Percentiles rank a stretch among this genome's conserved stretches.
These are phyloP conservation scores for Sterrhoptilus dennistouni DNA, from an alignment of 2,113 vertebrate genomes.

Conservation along the genomic window DNA sequence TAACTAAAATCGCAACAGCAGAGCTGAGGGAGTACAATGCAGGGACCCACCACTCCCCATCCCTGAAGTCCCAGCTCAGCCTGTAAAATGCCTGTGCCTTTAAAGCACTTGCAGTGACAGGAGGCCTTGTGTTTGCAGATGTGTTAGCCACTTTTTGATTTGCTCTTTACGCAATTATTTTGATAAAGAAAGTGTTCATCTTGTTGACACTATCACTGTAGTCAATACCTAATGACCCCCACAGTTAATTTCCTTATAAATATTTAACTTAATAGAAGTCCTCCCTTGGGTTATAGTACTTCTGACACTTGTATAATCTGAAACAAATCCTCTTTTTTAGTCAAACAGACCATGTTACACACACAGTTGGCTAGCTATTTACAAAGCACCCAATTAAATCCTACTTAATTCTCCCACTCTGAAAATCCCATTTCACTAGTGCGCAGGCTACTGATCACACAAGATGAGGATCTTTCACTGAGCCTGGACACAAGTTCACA, in stretches of 20 bases:
- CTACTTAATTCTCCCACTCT: constrained; percentile 75
- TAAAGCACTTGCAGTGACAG: not conserved
- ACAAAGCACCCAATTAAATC: constrained; percentile 82
- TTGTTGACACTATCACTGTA: constrained; percentile 38
- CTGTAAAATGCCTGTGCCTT: not conserved
- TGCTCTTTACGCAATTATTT: constrained; percentile 20
- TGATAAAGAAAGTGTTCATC: constrained; percentile 27
- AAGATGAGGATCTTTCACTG: constrained; percentile 42
- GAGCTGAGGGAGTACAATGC: not conserved
- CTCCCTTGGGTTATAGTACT: constrained; percentile 66
- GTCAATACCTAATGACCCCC: constrained; percentile 33
- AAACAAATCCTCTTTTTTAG: constrained; percentile 77
- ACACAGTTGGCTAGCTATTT: constrained; percentile 76
- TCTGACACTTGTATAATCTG: constrained; percentile 72
- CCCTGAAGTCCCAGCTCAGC: not conserved
- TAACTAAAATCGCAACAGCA: not conserved
- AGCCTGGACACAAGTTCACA: not conserved
- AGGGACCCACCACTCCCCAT: not conserved
- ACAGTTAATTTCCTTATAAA: constrained; percentile 68
- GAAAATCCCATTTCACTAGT: constrained; percentile 68
- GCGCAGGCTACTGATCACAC: constrained; percentile 47
- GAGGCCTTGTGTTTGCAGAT: not conserved
- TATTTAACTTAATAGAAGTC: constrained; percentile 71
- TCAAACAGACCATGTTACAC: constrained; percentile 70
- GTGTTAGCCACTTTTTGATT: not conserved